phyloP scores from a whole-genome alignment of 2,113 vertebrate genomes.

The Lasiurus cinereus region DNA sequence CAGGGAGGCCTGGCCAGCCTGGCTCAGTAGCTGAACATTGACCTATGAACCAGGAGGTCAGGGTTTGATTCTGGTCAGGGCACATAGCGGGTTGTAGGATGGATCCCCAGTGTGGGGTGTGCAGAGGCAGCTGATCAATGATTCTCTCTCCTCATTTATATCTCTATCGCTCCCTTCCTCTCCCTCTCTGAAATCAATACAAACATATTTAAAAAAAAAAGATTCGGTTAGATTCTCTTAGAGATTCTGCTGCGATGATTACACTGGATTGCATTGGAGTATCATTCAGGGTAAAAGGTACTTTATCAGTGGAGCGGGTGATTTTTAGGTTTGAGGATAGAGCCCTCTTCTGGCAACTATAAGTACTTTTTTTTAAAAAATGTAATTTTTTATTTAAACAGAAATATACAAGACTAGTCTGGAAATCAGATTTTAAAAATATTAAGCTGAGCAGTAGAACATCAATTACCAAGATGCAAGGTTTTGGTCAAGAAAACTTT shows the following conservation, averaged over 20 bases:
- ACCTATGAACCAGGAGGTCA: no score
- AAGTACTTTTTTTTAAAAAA: not conserved
- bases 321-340: conserved; percentile 63
- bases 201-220: no score
- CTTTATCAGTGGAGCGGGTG: not conserved
- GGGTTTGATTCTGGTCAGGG: no score
- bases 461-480: not conserved
- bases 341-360: conserved; percentile 64
- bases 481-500: not conserved
- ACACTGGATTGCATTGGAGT: not conserved
- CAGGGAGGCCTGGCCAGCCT: no score
- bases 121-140: no score
- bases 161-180: no score
- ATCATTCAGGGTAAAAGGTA: not conserved
- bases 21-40: no score
- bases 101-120: no score
- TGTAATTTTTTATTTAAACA: not conserved
- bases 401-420: not conserved
- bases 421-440: not conserved
- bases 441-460: not conserved
- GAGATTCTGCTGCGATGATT: not conserved
- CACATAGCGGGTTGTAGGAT: no score
- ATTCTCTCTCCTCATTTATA: no score
- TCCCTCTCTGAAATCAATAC: no score
- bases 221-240: not conserved